phyloP scores from a whole-genome alignment of 2,797 vertebrate species.

The Thamnophis elegans region DNA sequence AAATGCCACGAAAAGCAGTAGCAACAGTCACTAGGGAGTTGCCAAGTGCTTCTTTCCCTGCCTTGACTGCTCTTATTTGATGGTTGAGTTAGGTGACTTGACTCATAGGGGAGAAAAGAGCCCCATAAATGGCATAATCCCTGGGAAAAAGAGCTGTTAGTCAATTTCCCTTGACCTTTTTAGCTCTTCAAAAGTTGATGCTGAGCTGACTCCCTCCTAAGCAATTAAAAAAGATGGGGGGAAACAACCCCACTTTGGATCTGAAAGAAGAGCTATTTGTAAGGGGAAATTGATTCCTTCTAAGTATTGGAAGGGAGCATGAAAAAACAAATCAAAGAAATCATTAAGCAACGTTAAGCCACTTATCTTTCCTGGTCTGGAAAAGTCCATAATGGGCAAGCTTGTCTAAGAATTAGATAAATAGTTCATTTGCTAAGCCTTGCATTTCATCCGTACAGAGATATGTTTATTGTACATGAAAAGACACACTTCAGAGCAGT shows the following conservation, averaged over 20 bases:
- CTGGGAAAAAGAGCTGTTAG: neutral
- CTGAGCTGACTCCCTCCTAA: neutral
- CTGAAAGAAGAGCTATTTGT: slow-evolving; percentile 30
- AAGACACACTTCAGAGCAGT: slow-evolving; percentile 44
- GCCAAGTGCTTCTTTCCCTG: neutral
- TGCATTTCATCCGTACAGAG: slow-evolving; percentile 6
- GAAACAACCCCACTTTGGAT: neutral
- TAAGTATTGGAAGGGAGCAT: neutral
- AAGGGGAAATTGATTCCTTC: neutral
- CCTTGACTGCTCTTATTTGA: neutral
- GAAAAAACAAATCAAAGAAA: slow-evolving; percentile 16
- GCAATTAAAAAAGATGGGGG: neutral
- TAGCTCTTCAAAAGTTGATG: neutral
- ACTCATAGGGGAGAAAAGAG: neutral
- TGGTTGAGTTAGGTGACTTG: neutral
- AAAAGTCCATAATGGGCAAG: neutral
- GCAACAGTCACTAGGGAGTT: neutral
- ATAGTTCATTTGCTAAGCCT: neutral
- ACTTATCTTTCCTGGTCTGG: slow-evolving; percentile 1
- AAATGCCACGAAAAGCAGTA: neutral
- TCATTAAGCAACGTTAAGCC: neutral
- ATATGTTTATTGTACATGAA: slow-evolving; percentile 33
- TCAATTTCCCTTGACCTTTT: neutral
- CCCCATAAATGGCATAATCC: neutral
- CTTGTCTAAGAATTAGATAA: neutral